These are phyloP conservation scores for Eublepharis macularius DNA, from an alignment of 2,113 vertebrate genomes.

Conservation along the genomic window DNA sequence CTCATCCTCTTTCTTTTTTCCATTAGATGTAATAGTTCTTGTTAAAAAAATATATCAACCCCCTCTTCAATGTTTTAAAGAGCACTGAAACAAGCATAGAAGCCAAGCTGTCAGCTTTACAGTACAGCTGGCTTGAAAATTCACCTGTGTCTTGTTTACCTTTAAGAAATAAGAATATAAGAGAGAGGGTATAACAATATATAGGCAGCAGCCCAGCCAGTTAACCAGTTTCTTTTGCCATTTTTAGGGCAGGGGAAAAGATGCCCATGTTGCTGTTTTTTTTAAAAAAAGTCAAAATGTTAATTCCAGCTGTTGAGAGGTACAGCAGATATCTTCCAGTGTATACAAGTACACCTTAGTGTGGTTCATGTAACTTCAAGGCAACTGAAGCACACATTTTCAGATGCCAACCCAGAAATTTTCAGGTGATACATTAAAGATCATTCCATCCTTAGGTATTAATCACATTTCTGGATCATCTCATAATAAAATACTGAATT, in stretches of 20 bases:
- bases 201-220: background rate
- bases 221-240: accelerated
- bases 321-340: too few species aligned
- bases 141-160: accelerated
- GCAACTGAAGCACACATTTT: too few species aligned
- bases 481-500: too few species aligned
- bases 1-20: background rate
- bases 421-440: too few species aligned
- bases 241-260: too few species aligned
- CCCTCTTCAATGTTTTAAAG: background rate
- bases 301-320: too few species aligned
- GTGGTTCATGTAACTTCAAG: too few species aligned
- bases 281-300: background rate
- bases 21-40: accelerated
- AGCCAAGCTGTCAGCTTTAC: background rate
- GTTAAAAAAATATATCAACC: background rate
- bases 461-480: too few species aligned
- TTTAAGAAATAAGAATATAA: background rate
- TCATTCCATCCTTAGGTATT: too few species aligned
- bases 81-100: background rate
- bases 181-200: background rate
- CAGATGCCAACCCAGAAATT: too few species aligned
- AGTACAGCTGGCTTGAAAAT: background rate
- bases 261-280: background rate
- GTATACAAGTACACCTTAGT: too few species aligned